Conservation (phyloP, 2,113 vertebrate species). For the Chaetura pelagica region DNA sequence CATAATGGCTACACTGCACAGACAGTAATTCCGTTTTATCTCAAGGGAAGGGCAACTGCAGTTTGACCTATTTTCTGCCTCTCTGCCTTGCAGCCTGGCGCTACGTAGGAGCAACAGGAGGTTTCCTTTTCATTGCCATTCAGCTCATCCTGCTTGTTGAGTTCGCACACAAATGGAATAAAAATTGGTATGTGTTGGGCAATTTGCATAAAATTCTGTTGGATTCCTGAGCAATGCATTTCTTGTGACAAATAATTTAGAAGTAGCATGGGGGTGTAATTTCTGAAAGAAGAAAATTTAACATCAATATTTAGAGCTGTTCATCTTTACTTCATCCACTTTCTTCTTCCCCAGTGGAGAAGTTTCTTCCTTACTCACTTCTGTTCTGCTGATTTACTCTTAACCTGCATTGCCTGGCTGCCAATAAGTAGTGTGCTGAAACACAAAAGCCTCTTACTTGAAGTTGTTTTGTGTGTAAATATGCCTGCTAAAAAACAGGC, state of each 20-base stretch:
- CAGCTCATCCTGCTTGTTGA: conserved; percentile 94
- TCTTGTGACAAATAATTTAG: rapidly evolving
- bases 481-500: not conserved
- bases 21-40: not conserved
- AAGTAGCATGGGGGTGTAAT: not conserved
- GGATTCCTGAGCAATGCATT: not conserved
- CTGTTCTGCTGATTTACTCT: not conserved
- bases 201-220: not conserved
- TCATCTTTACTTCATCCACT: not conserved
- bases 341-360: not conserved
- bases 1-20: not conserved
- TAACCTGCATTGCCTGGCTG: not conserved
- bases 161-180: conserved; percentile 98
- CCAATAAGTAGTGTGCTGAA: not conserved
- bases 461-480: not conserved
- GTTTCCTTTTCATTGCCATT: conserved; percentile 89
- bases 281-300: not conserved
- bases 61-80: conserved; percentile 21
- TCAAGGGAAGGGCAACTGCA: not conserved
- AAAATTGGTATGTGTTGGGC: conserved; percentile 90
- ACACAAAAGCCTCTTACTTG: not conserved
- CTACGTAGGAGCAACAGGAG: conserved; percentile 87
- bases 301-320: not conserved
- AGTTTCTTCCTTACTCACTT: not conserved
- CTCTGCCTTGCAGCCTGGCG: conserved; percentile 87